phyloP scores from a whole-genome alignment of 2,113 vertebrate species.

The Poecilia latipinna region DNA sequence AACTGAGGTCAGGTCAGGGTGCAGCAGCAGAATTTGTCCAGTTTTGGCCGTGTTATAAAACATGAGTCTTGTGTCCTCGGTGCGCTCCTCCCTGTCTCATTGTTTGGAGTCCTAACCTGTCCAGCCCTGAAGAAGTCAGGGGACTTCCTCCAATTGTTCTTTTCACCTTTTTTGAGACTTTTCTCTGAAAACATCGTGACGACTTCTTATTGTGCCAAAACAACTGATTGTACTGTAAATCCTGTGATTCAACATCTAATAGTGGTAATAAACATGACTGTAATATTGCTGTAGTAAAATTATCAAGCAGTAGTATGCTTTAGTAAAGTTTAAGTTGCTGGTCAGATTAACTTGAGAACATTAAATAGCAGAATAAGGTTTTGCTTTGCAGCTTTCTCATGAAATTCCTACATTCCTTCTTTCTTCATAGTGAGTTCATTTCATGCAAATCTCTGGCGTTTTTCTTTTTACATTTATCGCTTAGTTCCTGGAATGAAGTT shows the following conservation, averaged over 20 bases:
- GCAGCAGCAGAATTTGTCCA: not conserved
- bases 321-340: not conserved
- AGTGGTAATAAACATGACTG: not conserved
- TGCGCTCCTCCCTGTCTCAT: conserved; percentile 11
- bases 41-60: not conserved
- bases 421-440: conserved; percentile 16
- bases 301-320: not conserved
- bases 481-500: conserved; percentile 35
- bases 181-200: conserved; percentile 33
- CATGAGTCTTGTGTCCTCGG: not conserved
- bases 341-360: not conserved
- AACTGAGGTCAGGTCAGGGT: not conserved
- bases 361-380: not conserved
- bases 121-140: conserved; percentile 17
- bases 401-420: conserved; percentile 14
- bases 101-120: conserved; percentile 41
- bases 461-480: conserved; percentile 23
- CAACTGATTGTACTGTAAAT: conserved; percentile 4
- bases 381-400: conserved; percentile 10
- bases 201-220: conserved; percentile 37
- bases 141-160: conserved; percentile 75
- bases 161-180: conserved; percentile 9
- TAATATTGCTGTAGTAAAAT: not conserved
- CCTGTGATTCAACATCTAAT: not conserved
- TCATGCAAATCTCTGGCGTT: conserved; percentile 4